Evolutionary conservation across 1,140 invertebrate genomes (phyloP), one percentile per base, ranked within the genome.

Genomic region (Diprion similis): DNA sequence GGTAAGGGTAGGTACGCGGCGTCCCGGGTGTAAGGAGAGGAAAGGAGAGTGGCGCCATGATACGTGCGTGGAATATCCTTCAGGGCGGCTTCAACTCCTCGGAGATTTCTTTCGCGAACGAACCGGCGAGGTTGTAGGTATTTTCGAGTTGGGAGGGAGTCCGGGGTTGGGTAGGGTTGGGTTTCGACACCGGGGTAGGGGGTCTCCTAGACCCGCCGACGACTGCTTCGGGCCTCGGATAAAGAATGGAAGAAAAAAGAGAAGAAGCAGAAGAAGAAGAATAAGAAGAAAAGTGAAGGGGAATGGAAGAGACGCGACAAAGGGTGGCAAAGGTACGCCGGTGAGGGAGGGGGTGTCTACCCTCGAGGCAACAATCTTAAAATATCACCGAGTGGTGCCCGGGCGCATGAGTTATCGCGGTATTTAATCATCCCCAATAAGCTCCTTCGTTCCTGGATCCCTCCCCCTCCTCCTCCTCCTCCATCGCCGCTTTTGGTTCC

Each of bases 351-450:
- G 74, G 66, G 71, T 66, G 74, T 78, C 78, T 77, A 77, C 77
- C 73, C 75, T 71, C 76, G 72, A 72, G 71, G 79, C 77, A 80
- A 80, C 78, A 80, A 81, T 84, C 81, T 83, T 81, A 82, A 84
- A 82, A 84, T 84, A 84, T 83, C 80, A 82, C 79, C 81, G 73
- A 77, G 71, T 76, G 75, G 75, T 77, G 73, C 65, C 65, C 24
- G 73, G 76, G 74, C 76, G 66, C 78, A 75, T 83, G 80, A 84
- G 78, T 85, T 85, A 84, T 83, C 79, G 79, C 72, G 72, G 79
- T 81, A 85, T 85, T 85, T 84, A 84, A 85, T 85, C 84, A 84
- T 84, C 80, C 75, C 80, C 80, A 84, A 83, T 84, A 84, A 84
- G 80, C 80, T 80, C 67, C 18, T 70, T 37, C 24, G 24, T 78